Evolutionary conservation across 2,113 vertebrate genomes (phyloP), one percentile per base, ranked within the genome.

Genomic region (Psilopogon haemacephalus): DNA sequence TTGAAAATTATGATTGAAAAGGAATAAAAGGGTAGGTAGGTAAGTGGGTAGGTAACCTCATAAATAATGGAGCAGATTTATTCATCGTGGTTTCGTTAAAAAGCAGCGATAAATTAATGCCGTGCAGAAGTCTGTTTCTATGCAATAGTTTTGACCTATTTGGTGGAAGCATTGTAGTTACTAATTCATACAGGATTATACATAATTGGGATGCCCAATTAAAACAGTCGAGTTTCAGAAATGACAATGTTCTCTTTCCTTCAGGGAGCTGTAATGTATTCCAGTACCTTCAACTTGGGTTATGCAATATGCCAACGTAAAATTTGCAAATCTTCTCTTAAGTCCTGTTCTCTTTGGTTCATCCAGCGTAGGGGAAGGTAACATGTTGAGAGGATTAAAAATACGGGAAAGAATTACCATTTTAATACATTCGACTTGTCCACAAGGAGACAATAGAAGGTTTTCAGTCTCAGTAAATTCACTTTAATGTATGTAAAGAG

Each of bases 381-480:
- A 90, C 70, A 76, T 72, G 69, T 75, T 23, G 82, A 97, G 56
- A 55, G 91, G 97, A 97, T 97, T 97, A 97, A 96, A 96, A 97
- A 90, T 82, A 82, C 23, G 72, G 71, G 83, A 76, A 85, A 88
- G 94, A 95, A 98, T 97, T 97, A 96, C 87, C 91, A 96, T 97
- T 97, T 97, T 97, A 97, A 97, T 97, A 91, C 77, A 90, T 94
- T 92, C 91, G 89, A 96, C 93, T 96, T 26, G 24, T 89, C 93
- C 81, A 79, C 52, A 15, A 93, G 93, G 83, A 94, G 92, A 96
- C 95, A 97, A 96, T 46, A 59, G 89, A 75, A 93, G 76, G 73
- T 71, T 86, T 97, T 95, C 89, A 96, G 95, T 72, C 72, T 81
- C 84, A 37, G 63, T 85, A 97, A 97, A 97, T 96, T 91, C 74